Evolutionary conservation across 2,797 vertebrate genomes (phyloP).

Genomic region (Hapalemur alaotrensis): DNA sequence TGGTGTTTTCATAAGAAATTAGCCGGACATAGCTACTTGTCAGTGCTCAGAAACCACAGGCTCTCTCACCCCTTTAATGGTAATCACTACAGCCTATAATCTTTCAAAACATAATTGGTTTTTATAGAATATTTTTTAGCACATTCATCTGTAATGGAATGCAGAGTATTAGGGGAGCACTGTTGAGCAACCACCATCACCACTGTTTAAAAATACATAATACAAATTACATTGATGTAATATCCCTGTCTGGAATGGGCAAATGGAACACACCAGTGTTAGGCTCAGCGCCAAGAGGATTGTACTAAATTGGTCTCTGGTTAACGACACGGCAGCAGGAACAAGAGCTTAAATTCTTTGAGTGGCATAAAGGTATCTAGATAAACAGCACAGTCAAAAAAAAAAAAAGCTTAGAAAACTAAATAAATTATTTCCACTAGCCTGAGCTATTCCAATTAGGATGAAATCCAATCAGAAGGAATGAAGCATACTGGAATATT

Average conservation of each 20-base stretch:
- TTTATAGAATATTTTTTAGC: not conserved
- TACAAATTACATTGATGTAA: not conserved
- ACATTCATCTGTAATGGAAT: not conserved
- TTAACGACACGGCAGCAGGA: not conserved
- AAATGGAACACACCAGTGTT: not conserved
- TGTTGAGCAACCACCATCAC: not conserved
- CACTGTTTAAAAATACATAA: not conserved
- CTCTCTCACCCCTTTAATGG: constrained; percentile 1
- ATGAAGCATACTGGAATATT: not conserved
- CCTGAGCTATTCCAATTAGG: constrained; percentile 16
- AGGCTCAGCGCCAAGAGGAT: not conserved
- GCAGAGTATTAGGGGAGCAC: not conserved
- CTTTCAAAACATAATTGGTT: not conserved
- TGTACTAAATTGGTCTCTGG: not conserved
- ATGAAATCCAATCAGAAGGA: constrained; percentile 49
- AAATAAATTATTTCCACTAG: constrained; percentile 47
- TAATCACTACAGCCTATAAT: not conserved
- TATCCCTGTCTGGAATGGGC: not conserved
- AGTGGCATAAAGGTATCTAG: not conserved
- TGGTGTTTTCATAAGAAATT: constrained; percentile 58
- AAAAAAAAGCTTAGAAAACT: not conserved
- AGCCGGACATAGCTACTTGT: constrained; percentile 38
- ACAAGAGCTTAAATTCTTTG: not conserved
- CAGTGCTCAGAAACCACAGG: constrained; percentile 19
- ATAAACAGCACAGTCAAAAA: not conserved